Conservation (phyloP, 2,797 vertebrate genomes). For the Manis pentadactyla region DNA sequence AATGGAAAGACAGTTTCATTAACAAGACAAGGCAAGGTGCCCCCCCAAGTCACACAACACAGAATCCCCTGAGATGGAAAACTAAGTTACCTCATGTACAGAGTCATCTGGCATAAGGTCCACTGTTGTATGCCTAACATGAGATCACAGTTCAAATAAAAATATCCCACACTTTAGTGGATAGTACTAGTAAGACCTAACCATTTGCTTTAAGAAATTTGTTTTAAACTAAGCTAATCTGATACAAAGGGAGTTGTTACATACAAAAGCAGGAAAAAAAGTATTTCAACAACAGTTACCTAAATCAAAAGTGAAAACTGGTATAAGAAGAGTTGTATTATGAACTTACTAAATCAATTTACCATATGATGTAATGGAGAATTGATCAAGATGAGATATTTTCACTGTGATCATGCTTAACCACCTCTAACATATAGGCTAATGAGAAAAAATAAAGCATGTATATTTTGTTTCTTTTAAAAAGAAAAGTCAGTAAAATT, state of each 20-base stretch:
- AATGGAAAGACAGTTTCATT: not conserved
- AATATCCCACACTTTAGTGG: not conserved
- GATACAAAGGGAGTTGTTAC: not conserved
- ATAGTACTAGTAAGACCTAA: not conserved
- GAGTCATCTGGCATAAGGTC: not conserved
- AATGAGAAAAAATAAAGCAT: not conserved
- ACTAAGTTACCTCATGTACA: not conserved
- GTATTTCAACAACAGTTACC: not conserved
- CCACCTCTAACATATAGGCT: not conserved
- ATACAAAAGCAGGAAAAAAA: not conserved
- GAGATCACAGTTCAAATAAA: not conserved
- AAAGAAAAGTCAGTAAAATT: not conserved
- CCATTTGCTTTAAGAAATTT: not conserved
- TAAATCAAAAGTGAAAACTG: conserved; percentile 25
- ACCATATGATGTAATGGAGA: not conserved
- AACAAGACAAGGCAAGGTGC: not conserved
- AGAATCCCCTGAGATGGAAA: not conserved
- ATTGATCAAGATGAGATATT: not conserved
- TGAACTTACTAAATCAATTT: not conserved
- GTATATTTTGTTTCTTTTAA: not conserved
- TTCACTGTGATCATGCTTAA: not conserved
- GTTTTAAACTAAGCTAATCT: not conserved
- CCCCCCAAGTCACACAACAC: not conserved
- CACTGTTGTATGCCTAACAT: not conserved
- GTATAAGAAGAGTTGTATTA: not conserved